These are phyloP conservation scores for Dolichopus griseipennis DNA, from an alignment of 2,888 invertebrate species.

Conservation along the genomic window DNA sequence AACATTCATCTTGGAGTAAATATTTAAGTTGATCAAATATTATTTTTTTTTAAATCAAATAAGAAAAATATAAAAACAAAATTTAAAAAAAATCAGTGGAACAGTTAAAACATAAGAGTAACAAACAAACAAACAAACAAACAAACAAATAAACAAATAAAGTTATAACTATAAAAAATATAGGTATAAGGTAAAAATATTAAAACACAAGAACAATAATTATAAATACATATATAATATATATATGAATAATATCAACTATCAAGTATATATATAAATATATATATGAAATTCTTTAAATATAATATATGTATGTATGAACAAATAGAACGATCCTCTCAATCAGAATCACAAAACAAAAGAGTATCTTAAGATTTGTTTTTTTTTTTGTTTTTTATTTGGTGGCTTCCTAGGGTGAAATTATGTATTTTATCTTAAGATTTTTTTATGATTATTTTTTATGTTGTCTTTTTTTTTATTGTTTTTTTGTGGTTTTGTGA, in stretches of 20 bases:
- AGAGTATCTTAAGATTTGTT: not conserved
- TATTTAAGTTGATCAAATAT: not conserved
- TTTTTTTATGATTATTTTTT: constrained; percentile 6
- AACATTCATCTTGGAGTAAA: not conserved
- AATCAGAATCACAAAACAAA: not conserved
- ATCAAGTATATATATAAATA: not conserved
- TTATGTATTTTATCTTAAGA: constrained; percentile 1
- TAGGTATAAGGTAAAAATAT: too few species aligned
- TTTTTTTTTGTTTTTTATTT: not conserved
- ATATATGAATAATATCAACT: not conserved
- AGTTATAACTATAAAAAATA: too few species aligned
- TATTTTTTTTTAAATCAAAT: not conserved
- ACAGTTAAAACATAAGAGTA: not conserved
- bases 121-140: not conserved
- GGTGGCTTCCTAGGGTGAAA: constrained; percentile 1
- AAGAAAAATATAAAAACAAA: not conserved
- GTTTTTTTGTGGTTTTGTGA: not conserved
- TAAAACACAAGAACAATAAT: too few species aligned
- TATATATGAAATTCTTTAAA: not conserved
- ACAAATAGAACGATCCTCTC: constrained; percentile 1
- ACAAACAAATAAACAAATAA: too few species aligned
- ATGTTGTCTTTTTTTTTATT: not conserved
- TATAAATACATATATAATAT: too few species aligned
- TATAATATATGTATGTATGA: not conserved
- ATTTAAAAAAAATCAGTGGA: not conserved